A percentile compares a stretch with the other conserved stretches of the same genome.
Conservation (phyloP, 2,113 vertebrate species). For the Mellivora capensis region DNA sequence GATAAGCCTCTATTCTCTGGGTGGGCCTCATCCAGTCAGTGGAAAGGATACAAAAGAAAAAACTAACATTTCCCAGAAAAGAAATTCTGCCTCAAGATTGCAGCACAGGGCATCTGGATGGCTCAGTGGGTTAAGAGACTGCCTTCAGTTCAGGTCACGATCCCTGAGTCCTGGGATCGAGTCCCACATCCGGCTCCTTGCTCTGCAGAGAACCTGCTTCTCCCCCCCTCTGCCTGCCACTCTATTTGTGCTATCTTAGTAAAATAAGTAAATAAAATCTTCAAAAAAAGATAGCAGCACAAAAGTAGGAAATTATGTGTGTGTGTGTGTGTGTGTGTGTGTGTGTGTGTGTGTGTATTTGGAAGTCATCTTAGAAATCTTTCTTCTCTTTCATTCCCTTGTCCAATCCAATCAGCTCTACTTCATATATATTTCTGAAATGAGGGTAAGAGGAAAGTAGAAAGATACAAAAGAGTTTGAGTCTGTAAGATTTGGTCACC, state of each 20-base stretch:
- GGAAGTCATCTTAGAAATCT: not conserved
- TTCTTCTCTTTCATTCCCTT: not conserved
- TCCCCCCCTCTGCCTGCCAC: no score
- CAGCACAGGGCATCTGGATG: no score
- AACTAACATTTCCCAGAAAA: not conserved
- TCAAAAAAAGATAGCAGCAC: no score
- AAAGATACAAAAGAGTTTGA: not conserved
- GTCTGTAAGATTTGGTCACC: not conserved
- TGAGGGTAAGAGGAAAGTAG: not conserved
- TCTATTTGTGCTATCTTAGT: no score
- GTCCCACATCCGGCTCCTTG: no score
- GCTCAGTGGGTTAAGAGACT: no score
- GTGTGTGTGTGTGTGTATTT: not conserved
- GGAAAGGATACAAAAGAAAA: not conserved
- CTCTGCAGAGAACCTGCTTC: no score
- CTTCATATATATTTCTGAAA: constrained; percentile 19
- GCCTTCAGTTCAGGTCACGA: no score
- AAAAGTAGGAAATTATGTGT: no score
- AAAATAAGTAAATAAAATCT: no score
- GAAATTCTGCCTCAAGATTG: not conserved
- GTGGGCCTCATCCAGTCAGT: not conserved
- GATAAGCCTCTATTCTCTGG: not conserved
- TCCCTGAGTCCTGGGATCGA: no score
- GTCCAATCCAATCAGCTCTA: not conserved
- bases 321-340: no score